phyloP scores from a whole-genome alignment of 1,140 invertebrate species.

The Dufourea novaeangliae region DNA sequence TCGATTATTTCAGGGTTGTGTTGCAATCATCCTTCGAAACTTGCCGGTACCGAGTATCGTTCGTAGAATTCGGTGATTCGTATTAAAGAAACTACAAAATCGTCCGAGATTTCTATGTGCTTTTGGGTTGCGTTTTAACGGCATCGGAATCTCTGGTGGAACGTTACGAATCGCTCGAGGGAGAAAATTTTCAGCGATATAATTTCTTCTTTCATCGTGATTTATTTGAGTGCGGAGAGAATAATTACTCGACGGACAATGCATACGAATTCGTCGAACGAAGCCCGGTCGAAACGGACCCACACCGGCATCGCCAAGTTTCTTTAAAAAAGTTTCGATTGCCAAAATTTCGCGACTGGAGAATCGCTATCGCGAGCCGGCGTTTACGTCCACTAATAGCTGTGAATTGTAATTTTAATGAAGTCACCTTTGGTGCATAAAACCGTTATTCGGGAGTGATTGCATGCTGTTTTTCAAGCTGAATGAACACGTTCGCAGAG shows the following conservation, averaged over 20 bases:
- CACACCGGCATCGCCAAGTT: background rate
- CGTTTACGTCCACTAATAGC: constrained; percentile 28
- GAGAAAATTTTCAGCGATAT: too few relatives aligned
- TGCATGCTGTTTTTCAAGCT: constrained; percentile 57
- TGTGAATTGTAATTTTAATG: constrained; percentile 62
- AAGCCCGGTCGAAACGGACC: background rate
- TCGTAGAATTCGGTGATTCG: background rate
- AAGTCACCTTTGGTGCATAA: constrained; percentile 50
- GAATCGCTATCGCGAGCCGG: background rate
- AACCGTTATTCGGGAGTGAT: constrained; percentile 48
- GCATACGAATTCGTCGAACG: background rate
- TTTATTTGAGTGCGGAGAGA: constrained; percentile 13
- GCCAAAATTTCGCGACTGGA: background rate
- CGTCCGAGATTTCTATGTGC: background rate
- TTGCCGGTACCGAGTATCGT: background rate
- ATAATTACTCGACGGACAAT: too few relatives aligned
- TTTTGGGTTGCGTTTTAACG: background rate
- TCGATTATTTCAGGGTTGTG: background rate
- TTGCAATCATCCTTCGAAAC: background rate
- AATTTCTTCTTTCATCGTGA: background rate
- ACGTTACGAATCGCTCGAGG: too few relatives aligned
- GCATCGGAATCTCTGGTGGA: background rate
- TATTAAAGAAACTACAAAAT: background rate
- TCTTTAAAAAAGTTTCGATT: background rate
- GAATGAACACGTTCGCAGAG: constrained; percentile 44